phyloP scores from a whole-genome alignment of 2,113 vertebrate species.

The Sebastes fasciatus region DNA sequence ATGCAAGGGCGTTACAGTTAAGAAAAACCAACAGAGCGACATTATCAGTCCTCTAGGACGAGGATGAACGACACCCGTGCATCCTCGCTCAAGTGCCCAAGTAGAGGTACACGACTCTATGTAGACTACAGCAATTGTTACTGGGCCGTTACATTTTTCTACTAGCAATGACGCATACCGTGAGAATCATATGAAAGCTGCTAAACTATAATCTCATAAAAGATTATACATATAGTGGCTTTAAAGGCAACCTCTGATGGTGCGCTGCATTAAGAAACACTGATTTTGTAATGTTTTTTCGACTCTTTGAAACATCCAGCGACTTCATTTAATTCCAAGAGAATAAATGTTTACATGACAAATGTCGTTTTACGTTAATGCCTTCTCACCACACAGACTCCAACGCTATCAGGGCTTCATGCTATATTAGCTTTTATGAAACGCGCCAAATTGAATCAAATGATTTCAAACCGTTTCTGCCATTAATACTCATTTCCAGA shows the following conservation, averaged over 20 bases:
- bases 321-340: background rate
- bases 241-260: background rate
- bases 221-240: background rate
- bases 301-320: background rate
- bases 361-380: slow-evolving; percentile 31
- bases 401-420: slow-evolving; percentile 36
- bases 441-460: slow-evolving; percentile 63
- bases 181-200: background rate
- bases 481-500: slow-evolving; percentile 71
- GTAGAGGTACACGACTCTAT: background rate
- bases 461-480: slow-evolving; percentile 30
- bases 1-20: background rate
- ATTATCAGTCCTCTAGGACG: background rate
- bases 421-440: slow-evolving; percentile 61
- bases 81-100: background rate
- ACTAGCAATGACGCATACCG: background rate
- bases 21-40: background rate
- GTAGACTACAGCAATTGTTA: background rate
- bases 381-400: slow-evolving; percentile 15
- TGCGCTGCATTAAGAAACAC: background rate
- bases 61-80: no score
- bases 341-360: slow-evolving; percentile 20
- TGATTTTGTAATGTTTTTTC: background rate
- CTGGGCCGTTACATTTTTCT: background rate
- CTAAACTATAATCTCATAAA: background rate